These are phyloP conservation scores for Drosophila orosa DNA, from an alignment of 1,140 invertebrate species.

Conservation along the genomic window DNA sequence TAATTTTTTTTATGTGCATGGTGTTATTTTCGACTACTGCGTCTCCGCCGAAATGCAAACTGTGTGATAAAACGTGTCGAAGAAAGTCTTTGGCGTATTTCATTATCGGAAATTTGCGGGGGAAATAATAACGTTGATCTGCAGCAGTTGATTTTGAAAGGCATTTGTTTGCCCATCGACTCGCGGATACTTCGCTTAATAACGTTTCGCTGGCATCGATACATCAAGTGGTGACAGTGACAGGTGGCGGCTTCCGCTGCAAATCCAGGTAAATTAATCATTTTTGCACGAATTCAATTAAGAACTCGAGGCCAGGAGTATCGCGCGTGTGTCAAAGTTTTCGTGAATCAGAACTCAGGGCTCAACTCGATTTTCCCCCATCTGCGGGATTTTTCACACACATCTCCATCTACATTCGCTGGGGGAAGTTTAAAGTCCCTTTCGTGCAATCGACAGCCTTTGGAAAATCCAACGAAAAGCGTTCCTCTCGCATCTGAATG, in stretches of 20 bases:
- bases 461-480: neutral
- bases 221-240: constrained; percentile 51
- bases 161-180: constrained; percentile 34
- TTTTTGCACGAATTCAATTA: constrained; percentile 48
- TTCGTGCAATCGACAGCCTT: constrained; percentile 16
- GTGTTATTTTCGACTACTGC: constrained; percentile 49
- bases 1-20: neutral
- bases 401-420: constrained; percentile 20
- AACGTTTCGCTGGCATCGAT: constrained; percentile 38
- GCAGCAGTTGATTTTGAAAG: constrained; percentile 50
- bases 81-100: constrained; percentile 49
- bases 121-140: constrained; percentile 55
- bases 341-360: constrained; percentile 11
- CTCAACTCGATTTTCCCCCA: constrained; percentile 5
- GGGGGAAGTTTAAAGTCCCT: constrained; percentile 35
- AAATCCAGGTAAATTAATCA: constrained; percentile 50
- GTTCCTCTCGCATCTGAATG: constrained; percentile 31
- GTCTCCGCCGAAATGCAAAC: constrained; percentile 42
- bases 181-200: constrained; percentile 29
- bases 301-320: neutral
- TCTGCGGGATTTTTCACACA: constrained; percentile 4
- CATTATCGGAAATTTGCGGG: constrained; percentile 56
- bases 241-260: constrained; percentile 29
- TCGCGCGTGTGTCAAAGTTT: constrained; percentile 29
- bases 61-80: constrained; percentile 69